phyloP scores from a whole-genome alignment of 2,888 invertebrate species.

The Agrotis segetum region DNA sequence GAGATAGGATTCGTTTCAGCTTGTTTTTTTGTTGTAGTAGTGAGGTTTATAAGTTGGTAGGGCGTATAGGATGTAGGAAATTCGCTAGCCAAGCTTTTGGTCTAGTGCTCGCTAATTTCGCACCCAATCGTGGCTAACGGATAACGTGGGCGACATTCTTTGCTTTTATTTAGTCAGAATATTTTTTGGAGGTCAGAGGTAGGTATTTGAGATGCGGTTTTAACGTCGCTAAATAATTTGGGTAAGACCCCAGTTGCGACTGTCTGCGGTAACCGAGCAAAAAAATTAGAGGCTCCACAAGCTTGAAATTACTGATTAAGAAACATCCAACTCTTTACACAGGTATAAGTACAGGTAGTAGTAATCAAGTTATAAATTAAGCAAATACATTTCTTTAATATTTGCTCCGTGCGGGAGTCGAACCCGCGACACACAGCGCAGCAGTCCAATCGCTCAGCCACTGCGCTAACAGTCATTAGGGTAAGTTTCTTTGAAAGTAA shows the following conservation, averaged over 20 bases:
- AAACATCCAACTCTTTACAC: neutral
- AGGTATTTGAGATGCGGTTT: constrained; percentile 67
- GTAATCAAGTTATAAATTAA: too few species aligned
- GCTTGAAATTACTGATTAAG: constrained; percentile 6
- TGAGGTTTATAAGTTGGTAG: constrained; percentile 54
- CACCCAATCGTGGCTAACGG: constrained; percentile 83
- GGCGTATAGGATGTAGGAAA: constrained; percentile 81
- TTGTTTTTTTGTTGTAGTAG: constrained; percentile 55
- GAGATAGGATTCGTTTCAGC: constrained; percentile 76
- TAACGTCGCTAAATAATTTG: constrained; percentile 54
- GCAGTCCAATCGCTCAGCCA: too few species aligned
- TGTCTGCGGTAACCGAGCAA: constrained; percentile 14
- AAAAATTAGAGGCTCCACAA: constrained; percentile 1
- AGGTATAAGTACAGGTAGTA: too few species aligned
- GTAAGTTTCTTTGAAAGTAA: too few species aligned
- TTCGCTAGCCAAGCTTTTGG: constrained; percentile 87
- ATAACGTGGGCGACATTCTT: constrained; percentile 84
- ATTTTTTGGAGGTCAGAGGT: constrained; percentile 64
- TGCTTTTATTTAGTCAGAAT: constrained; percentile 74
- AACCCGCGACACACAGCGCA: too few species aligned
- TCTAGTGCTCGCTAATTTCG: constrained; percentile 88
- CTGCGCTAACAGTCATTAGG: too few species aligned
- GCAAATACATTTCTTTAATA: neutral
- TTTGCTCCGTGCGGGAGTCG: too few species aligned
- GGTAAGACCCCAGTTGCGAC: constrained; percentile 17